Evolutionary conservation across 2,113 vertebrate species (phyloP), one percentile per base, ranked within the genome.

Genomic region (Catharus bicknelli): DNA sequence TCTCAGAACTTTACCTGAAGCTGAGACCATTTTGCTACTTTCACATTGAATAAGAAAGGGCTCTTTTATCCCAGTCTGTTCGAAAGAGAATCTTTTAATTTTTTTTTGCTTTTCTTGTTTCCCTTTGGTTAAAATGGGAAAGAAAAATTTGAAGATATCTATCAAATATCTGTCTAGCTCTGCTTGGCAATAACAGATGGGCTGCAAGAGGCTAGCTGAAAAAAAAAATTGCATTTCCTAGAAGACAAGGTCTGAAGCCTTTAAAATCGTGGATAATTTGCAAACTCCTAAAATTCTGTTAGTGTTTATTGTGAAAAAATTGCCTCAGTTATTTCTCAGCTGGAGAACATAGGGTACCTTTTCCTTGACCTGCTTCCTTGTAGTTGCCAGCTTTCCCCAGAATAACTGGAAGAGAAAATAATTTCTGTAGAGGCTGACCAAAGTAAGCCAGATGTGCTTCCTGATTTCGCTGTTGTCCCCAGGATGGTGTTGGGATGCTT

Each of bases 171-270:
- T 83, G 38, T 55, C 42, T 79, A 62, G 83, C 47, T 90, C 70
- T 94, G n/a, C 67, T 83, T 77, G 64, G 80, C 72, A 64, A 34
- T 74, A 62, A 64, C 47, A 87, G 78, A 59, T 66, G 83, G 69
- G 54, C 63, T 90, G 69, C 40, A 73, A 48, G 84, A 72, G 89
- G 83, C 74, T 54, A 62, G 55, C 66, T 88, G 78, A 42, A 53
- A 77, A 64, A 85, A 74, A 68, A 84, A 85, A 55, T 79, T 90
- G 67, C 67, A 62, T 93, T 96, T 95, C 83, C 77, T 91, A 59
- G 42, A 53, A 83, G 72, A 30, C n/a, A 55, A 82, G 82, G 53
- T 83, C 86, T 81, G 67, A 93, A 93, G 64, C 70, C 70, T 81
- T 75, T 69, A 85, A 94, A 92, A 78, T 48, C 17, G 14, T 18